Conservation (phyloP, 64 coral and sea anemone species). For the Stichodactyla helianthus region DNA sequence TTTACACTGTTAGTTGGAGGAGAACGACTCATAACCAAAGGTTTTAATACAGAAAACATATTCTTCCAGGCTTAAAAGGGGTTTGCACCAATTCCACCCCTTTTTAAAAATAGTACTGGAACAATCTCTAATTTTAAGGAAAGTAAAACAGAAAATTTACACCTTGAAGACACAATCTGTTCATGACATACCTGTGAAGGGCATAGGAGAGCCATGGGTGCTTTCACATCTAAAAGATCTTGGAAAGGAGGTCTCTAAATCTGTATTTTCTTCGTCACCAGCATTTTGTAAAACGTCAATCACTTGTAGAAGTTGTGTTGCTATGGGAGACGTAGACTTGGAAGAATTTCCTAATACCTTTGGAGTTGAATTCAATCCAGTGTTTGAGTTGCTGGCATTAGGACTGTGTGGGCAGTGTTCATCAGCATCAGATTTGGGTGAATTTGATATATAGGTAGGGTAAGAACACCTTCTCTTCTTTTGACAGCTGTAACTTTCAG, state of each 20-base stretch:
- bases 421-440: neutral
- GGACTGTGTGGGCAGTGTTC: neutral
- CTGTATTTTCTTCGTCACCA: constrained; percentile 30
- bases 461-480: constrained; percentile 17
- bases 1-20: too few relatives aligned
- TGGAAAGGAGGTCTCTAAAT: neutral
- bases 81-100: too few relatives aligned
- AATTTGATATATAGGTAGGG: neutral
- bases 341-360: constrained; percentile 13
- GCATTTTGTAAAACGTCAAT: constrained; percentile 61
- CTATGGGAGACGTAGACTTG: constrained; percentile 49
- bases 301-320: constrained; percentile 50
- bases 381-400: neutral
- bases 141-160: too few relatives aligned
- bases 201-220: neutral
- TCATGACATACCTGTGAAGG: constrained; percentile 10
- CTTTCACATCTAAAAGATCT: neutral
- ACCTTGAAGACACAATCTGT: too few relatives aligned
- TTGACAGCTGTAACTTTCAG: neutral
- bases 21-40: too few relatives aligned
- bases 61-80: too few relatives aligned
- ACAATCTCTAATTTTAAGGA: too few relatives aligned
- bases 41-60: too few relatives aligned
- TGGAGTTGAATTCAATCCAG: neutral
- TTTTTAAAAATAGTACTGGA: too few relatives aligned